These are phyloP conservation scores for Balearica regulorum DNA, from an alignment of 2,797 vertebrate genomes.

Conservation along the genomic window DNA sequence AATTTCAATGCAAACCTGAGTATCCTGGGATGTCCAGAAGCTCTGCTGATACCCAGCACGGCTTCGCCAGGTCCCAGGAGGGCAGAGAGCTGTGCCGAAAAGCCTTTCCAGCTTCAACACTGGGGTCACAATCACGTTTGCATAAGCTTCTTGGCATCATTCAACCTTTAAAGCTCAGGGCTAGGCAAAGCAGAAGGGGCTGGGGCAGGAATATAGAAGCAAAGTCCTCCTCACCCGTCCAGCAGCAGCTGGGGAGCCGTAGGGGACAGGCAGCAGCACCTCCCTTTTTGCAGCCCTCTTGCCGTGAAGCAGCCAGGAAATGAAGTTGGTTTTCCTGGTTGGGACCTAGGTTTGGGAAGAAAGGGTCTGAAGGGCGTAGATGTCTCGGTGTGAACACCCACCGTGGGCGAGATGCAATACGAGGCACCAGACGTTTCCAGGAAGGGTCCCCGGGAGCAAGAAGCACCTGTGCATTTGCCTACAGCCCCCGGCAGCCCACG, in stretches of 20 bases:
- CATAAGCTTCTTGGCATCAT: not conserved
- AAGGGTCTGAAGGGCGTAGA: not conserved
- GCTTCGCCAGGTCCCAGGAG: rapidly evolving
- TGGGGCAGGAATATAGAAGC: not conserved
- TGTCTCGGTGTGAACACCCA: not conserved
- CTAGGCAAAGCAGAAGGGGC: not conserved
- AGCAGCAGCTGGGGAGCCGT: rapidly evolving
- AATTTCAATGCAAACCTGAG: rapidly evolving
- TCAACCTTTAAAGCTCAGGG: not conserved
- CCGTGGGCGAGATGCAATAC: not conserved
- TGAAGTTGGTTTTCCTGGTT: rapidly evolving
- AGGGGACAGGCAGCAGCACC: not conserved
- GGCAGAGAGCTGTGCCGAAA: too few species aligned
- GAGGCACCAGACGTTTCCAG: not conserved
- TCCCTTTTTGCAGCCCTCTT: not conserved
- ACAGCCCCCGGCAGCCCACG: not conserved
- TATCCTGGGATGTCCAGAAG: rapidly evolving
- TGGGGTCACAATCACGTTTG: not conserved
- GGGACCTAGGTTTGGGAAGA: not conserved
- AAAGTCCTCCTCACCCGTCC: not conserved
- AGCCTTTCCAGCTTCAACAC: not conserved
- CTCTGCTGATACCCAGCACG: rapidly evolving
- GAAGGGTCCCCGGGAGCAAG: not conserved
- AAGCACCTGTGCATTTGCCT: not conserved
- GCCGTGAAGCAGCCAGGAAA: not conserved